These are phyloP conservation scores for Parazoanthus swiftii DNA, from an alignment of 92 coral and sea anemone species.

Conservation along the genomic window DNA sequence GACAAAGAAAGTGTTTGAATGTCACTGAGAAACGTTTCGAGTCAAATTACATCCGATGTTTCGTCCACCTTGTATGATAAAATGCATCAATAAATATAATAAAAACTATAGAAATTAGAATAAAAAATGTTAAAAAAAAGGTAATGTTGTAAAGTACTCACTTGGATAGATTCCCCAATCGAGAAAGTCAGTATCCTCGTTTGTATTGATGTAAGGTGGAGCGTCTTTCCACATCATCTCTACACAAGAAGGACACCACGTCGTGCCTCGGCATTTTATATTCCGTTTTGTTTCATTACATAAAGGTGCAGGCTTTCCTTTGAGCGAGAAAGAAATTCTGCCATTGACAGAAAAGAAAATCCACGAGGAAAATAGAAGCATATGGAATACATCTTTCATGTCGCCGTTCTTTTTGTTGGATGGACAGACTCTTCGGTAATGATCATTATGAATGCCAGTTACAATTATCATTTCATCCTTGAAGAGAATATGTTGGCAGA, in stretches of 20 bases:
- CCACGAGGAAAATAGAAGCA: background rate
- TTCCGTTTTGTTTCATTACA: background rate
- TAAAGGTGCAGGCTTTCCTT: background rate
- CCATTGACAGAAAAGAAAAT: background rate
- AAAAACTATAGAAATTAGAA: background rate
- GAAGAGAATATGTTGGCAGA: background rate
- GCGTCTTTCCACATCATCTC: background rate
- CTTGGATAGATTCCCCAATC: constrained; percentile 1
- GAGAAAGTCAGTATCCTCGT: background rate
- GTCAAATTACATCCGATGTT: background rate
- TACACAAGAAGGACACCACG: constrained; percentile 6
- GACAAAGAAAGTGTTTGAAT: background rate
- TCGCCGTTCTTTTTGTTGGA: background rate
- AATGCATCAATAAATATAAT: background rate
- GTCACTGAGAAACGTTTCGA: background rate
- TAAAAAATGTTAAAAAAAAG: background rate
- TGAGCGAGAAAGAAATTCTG: background rate
- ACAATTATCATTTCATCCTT: no score
- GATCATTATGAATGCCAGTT: background rate
- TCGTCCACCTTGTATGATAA: background rate
- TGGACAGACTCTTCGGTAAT: background rate
- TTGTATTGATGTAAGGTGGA: background rate
- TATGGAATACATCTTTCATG: background rate
- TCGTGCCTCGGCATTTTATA: background rate
- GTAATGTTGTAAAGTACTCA: background rate